Base-by-base conservation (phyloP, 53 echinoderm and acorn worm species). In the Glandiceps talaboti region DNA sequence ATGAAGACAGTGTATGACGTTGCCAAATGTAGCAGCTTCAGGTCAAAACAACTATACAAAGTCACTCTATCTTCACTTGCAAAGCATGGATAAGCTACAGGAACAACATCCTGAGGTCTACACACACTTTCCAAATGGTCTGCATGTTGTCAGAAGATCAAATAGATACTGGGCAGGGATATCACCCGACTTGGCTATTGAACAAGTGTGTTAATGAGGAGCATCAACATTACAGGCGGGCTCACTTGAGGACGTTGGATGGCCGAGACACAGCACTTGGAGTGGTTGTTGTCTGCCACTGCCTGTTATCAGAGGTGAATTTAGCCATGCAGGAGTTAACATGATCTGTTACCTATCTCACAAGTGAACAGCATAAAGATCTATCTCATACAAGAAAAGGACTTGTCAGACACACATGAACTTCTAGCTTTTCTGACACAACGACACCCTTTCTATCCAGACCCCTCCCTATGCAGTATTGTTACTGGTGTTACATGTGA, bases 291-390 rank as follows among this genome's bases (percentile, higher is more conserved):
- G 82, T 86, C 86, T 1, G 33, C 77, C 14, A 74, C 88, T 28
- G 73, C n/a, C n/a, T 84, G 79, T 77, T 76, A 33, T 88, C 84
- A 0, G 73, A 88, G 81, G 84, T 77, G 77, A 88, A 84, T 81
- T 45, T 30, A 31, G 84, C 81, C 80, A 88, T 88, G 84, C 84
- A 88, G 32, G 84, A 88, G 28, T 84, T 88, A 80, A 84, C 0
- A 31, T 14, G 83, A 28, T n/a, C n/a, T 45, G 80, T 88, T 73
- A 20, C 84, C 32, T 84, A 84, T 75, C 31, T 32, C 28, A 88
- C 84, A 25, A 84, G 81, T 74, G 84, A 84, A 33, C 84, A 84
- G 73, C 87, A 87, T 26, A 83, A 76, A 87, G 87, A 87, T 14
- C 33, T 26, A 33, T 29, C 84, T 29, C 73, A 80, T 30, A 75